Conservation (phyloP, 2,797 vertebrate species). For the Thamnophis elegans region DNA sequence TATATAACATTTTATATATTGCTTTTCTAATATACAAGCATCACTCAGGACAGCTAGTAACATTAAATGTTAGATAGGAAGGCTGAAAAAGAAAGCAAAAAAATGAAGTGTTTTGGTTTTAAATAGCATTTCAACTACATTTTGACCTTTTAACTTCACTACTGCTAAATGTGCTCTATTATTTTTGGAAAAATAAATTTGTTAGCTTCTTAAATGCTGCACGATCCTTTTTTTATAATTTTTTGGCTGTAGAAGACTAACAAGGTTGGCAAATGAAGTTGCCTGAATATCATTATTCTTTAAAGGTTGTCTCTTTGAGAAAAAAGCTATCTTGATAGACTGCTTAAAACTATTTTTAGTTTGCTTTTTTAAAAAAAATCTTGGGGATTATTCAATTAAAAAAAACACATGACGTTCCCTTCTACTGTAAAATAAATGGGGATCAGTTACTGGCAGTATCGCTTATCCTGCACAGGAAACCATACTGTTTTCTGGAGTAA, state of each 20-base stretch:
- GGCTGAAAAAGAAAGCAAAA: not conserved
- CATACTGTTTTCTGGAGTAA: not conserved
- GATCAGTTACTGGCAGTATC: not conserved
- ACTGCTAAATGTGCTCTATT: not conserved
- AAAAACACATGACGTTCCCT: not conserved
- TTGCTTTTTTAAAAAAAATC: not conserved
- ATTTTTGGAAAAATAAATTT: not conserved
- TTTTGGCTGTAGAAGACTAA: not conserved
- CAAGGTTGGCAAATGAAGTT: not conserved
- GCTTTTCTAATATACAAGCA: not conserved
- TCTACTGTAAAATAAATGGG: not conserved
- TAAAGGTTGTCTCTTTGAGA: not conserved
- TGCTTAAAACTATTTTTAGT: not conserved
- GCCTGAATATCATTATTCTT: not conserved
- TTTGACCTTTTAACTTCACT: not conserved
- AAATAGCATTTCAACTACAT: not conserved
- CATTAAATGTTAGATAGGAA: not conserved
- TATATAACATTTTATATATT: not conserved
- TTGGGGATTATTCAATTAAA: not conserved
- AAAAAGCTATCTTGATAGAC: not conserved
- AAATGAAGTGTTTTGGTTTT: not conserved
- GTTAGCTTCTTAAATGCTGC: not conserved
- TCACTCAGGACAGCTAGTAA: not conserved
- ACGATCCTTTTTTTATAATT: not conserved
- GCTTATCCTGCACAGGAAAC: not conserved